phyloP scores from a whole-genome alignment of 2,113 vertebrate genomes.

The Melanerpes formicivorus region DNA sequence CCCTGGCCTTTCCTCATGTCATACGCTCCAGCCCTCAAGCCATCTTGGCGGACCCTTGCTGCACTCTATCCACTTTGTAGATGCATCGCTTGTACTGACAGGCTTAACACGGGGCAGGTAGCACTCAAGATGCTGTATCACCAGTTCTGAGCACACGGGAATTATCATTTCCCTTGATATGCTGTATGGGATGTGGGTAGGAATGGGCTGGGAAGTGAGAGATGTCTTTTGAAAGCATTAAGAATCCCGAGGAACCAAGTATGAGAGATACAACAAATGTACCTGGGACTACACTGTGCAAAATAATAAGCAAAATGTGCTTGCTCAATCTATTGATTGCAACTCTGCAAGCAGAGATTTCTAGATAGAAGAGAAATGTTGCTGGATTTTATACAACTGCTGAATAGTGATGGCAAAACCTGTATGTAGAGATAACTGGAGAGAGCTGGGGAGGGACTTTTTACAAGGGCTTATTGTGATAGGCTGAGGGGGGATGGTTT shows the following conservation, averaged over 20 bases:
- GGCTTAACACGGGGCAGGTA: fast-evolving
- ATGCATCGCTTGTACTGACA: fast-evolving
- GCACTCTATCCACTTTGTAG: background rate
- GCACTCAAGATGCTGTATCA: background rate
- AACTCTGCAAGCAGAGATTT: background rate
- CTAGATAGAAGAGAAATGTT: background rate
- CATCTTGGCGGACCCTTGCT: background rate
- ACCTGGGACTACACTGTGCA: background rate
- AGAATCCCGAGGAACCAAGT: background rate
- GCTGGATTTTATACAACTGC: background rate
- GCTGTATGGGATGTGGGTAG: fast-evolving
- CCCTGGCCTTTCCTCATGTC: background rate
- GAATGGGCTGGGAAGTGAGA: background rate
- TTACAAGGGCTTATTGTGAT: too few relatives aligned
- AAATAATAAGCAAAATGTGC: background rate
- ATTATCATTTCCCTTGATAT: background rate
- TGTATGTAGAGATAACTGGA: background rate
- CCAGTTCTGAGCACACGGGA: background rate
- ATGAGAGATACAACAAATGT: background rate
- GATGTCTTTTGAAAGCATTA: background rate
- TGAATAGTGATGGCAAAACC: background rate
- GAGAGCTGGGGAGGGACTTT: too few relatives aligned
- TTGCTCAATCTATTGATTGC: background rate
- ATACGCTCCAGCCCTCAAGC: background rate
- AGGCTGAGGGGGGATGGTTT: too few relatives aligned